Evolutionary conservation across 2,888 invertebrate species (phyloP).

Genomic region (Polyommatus iphigenia): DNA sequence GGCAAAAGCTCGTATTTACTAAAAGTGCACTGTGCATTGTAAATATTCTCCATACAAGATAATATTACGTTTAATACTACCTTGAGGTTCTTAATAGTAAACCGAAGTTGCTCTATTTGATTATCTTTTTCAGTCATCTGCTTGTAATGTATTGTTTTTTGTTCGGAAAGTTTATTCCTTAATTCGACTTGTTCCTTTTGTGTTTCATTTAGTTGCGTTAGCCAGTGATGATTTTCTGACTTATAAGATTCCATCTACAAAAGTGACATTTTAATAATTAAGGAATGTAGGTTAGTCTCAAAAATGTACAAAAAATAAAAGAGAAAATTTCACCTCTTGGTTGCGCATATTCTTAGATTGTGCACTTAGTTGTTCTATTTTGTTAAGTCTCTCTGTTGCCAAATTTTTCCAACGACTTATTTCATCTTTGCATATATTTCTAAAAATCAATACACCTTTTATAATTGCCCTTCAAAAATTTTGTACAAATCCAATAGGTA

Average conservation of each 20-base stretch:
- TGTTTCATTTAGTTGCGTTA: constrained; percentile 76
- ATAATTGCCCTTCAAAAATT: neutral
- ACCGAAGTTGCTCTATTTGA: constrained; percentile 71
- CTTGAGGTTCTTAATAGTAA: constrained; percentile 63
- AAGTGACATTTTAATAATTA: neutral
- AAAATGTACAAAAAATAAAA: neutral
- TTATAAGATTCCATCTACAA: constrained; percentile 80
- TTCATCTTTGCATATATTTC: constrained; percentile 62
- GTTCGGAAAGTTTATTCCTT: constrained; percentile 71
- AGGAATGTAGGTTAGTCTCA: neutral
- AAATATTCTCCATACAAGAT: neutral
- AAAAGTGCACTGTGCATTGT: neutral
- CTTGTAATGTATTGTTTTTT: constrained; percentile 62
- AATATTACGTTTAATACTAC: constrained; percentile 50
- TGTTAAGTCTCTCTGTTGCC: constrained; percentile 83
- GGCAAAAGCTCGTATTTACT: no score
- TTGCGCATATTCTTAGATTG: constrained; percentile 83
- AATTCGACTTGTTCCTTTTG: constrained; percentile 77
- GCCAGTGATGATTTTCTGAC: constrained; percentile 82
- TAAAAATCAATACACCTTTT: constrained; percentile 38
- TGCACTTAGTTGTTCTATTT: constrained; percentile 82
- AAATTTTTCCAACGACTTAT: constrained; percentile 83
- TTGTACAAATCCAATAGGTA: no score
- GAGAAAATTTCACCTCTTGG: constrained; percentile 66
- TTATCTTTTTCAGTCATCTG: constrained; percentile 68